Base-by-base conservation (phyloP, 2,113 vertebrate species). In the Panthera tigris region DNA sequence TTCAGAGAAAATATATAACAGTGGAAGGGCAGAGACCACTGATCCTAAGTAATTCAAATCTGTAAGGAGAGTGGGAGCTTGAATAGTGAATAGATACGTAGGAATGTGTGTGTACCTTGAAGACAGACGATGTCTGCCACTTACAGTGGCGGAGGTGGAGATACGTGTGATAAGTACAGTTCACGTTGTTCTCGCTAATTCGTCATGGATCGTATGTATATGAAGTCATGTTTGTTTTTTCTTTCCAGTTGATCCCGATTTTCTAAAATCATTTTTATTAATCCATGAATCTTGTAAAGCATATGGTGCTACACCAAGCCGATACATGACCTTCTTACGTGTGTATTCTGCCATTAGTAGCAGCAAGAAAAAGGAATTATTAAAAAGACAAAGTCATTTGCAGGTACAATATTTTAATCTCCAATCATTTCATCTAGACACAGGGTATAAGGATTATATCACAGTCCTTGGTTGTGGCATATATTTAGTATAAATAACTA, bases 241-340 rank as follows among this genome's bases (percentile, higher is more conserved):
- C 95, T 98, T 23, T 97, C 9, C 88, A 98, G 99, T 98, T 78
- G 99, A 99, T 95, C 97, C 98, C 93, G 99, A 99, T 79, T 99
- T 99, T 98, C 98, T 99, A 91, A 99, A 99, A 41, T 99, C 99
- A 66, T 99, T 99, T 98, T 98, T 99, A 98, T 96, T 98, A 97
- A 99, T 99, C 93, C 99, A 99, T 5, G 99, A 99, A 71, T 99
- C 99, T 23, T 99, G 99, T 96, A 99, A 98, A 98, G 98, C 98
- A 12, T 98, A 99, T 0, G 99, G 99, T 86, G 99, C 99, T 69
- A 99, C 99, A 0, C 99, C 99, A 41, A 99, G 99, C 97, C 99
- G 99, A 94, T 99, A 99, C 88, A 99, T 99, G 99, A 99, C 99
- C 78, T 99, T 99, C 96, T 98, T 99, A 95, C 99, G 83, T 45